Evolutionary conservation across 2,888 invertebrate genomes (phyloP), one percentile per base, ranked within the genome.

Genomic region (Shargacucullia verbasci): DNA sequence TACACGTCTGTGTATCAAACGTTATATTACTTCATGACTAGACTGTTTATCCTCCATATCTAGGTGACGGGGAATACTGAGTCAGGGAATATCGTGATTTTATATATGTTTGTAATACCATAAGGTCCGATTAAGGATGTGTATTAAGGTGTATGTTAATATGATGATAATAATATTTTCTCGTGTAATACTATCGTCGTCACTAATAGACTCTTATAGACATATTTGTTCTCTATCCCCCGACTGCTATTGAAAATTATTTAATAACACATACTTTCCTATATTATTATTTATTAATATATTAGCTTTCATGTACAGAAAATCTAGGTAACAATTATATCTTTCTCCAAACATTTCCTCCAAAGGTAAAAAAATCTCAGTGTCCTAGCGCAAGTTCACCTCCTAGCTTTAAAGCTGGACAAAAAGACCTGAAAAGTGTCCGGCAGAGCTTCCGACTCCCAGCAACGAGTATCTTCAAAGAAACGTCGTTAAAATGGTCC

Each of bases 401-500:
- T 49, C 12, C 27, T 20, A 11, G 14, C 57, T 58, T 33, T 20
- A 13, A 40, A 27, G 12, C 2, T 31, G 41, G 12, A 20, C 15
- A 50, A 52, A 45, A 63, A 41, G 34, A 41, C 14, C 34, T 12
- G 31, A 3, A 56, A 29, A 29, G 29, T 29, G 50, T 45, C 25
- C 35, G 33, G 38, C 14, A 12, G 38, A 6, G 12, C 37, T 67
- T 63, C 45, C 49, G 48, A 34, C 34, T 48, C 4, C 37, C 37
- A 7, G 37, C 31, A 27, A 15, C 47, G 41, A 68, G 45, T 37
- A 41, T 48, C 69, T 63, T 68, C 53, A 67, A 53, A 63, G 63
- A 53, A 63, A 49, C 20, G 39, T 63, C 46, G 41, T 63, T 69
- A 67, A 67, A 61, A 53, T 49, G n/a, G n/a, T 63, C 13, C 53